Conservation (phyloP, 2,797 vertebrate genomes). For the Cheirogaleus major region DNA sequence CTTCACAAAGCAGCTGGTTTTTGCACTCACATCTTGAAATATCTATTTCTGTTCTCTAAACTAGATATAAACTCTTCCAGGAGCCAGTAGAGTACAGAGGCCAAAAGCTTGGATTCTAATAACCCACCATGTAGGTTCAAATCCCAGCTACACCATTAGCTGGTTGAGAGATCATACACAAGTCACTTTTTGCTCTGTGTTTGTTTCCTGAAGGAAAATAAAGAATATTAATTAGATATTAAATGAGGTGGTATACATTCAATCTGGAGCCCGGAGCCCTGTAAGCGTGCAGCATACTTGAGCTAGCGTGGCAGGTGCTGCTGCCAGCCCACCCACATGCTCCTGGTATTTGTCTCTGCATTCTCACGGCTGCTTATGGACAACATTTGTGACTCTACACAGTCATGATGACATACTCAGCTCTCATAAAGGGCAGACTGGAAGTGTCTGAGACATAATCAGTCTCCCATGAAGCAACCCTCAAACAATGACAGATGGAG, state of each 20-base stretch:
- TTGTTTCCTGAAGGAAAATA: slow-evolving; percentile 16
- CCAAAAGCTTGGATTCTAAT: neutral
- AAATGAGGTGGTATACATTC: slow-evolving; percentile 54
- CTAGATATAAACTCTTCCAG: neutral
- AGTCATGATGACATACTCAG: neutral
- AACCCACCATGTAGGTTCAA: neutral
- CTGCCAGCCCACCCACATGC: slow-evolving; percentile 3
- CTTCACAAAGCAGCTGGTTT: slow-evolving; percentile 17
- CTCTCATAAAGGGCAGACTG: neutral
- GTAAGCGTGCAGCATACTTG: neutral
- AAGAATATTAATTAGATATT: slow-evolving; percentile 34
- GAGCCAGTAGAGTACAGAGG: neutral
- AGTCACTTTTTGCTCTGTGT: slow-evolving; percentile 5
- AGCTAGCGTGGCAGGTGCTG: neutral
- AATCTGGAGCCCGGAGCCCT: neutral
- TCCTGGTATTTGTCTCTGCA: slow-evolving; percentile 6
- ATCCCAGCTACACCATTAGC: neutral
- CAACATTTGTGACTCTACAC: slow-evolving; percentile 36
- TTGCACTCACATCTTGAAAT: neutral
- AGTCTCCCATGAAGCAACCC: neutral
- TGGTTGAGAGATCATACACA: neutral
- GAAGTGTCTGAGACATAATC: slow-evolving; percentile 5
- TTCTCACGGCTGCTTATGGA: slow-evolving; percentile 34
- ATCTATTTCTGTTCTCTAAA: neutral
- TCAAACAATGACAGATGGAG: slow-evolving; percentile 24